Percentiles rank a stretch among this genome's conserved stretches.
phyloP scores from a whole-genome alignment of 2,113 vertebrate species.

The Desmodus rotundus region DNA sequence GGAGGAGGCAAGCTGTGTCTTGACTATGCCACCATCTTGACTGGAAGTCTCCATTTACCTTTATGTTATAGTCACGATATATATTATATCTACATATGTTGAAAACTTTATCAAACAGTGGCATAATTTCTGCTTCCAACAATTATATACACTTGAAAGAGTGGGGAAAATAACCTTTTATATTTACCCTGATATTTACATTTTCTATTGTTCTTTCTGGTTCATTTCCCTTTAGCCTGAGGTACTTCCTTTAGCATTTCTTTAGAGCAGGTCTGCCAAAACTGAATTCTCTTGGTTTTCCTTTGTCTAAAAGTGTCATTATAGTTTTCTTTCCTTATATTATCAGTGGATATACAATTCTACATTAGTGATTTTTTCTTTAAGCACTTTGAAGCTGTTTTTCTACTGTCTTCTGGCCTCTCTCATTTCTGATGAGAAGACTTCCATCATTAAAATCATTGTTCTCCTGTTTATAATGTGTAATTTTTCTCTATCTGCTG shows the following conservation, averaged over 20 bases:
- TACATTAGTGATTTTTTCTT: not conserved
- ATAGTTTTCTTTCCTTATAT: not conserved
- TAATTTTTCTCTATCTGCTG: not conserved
- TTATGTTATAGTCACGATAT: not conserved
- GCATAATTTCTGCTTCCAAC: not conserved
- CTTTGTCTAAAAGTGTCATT: not conserved
- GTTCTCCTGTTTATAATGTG: not conserved
- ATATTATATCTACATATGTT: not conserved
- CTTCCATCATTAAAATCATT: not conserved
- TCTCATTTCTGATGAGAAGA: not conserved
- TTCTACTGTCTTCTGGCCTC: not conserved
- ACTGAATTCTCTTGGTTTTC: not conserved
- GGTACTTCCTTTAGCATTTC: not conserved
- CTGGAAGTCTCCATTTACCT: not conserved
- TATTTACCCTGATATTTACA: not conserved
- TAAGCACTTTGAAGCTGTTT: not conserved
- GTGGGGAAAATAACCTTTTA: not conserved
- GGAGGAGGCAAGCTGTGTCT: no score
- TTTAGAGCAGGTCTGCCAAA: not conserved
- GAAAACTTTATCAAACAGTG: not conserved
- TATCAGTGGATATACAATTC: not conserved
- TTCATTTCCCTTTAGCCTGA: not conserved
- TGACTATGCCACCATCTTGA: no score
- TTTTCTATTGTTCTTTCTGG: constrained; percentile 3
- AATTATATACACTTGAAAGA: not conserved